Base-by-base conservation (phyloP, 2,888 invertebrate species). In the Drosophila affinis region DNA sequence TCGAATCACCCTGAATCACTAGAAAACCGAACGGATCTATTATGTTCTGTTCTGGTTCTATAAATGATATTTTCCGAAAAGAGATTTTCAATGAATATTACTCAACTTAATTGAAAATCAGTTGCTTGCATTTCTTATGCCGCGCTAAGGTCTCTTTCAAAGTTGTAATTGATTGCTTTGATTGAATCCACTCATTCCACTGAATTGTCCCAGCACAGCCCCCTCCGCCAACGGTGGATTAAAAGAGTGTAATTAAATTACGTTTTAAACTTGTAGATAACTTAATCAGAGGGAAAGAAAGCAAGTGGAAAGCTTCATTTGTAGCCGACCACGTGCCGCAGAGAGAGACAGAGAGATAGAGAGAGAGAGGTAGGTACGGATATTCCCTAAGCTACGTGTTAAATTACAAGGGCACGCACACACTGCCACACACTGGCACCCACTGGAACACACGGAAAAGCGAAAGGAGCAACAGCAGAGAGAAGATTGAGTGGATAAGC, bases 401-500 rank as follows among this genome's bases (percentile, higher is more conserved):
- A 55, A 59, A 39, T 59, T 63, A 70, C 84, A 86, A 86, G 81
- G 81, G 59, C 77, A 76, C 72, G 27, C 47, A 60, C 47, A 63
- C 57, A 47, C 47, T 27, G 27, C 2, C 27, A 27, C 7, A 55
- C 54, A 55, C 62, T 47, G 24, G 24, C 47, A 60, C 45, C 62
- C 57, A 47, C 47, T 29, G 29, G 39, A 17, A 59, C 52, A 55
- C n/a, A 52, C 29, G 39, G 64, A 73, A 80, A 80, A 86, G 72
- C 72, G 86, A 82, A 85, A 79, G 74, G 75, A 78, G 72, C 78
- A 59, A 56, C 72, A 67, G 45, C 45, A 21, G 21, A 68, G 58
- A 39, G 14, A n/a, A 14, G 39, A 39, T n/a, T 3, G 39, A n/a
- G 14, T n/a, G 39, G 34, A 34, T 67, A 58, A 56, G 67, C 74